Percentiles rank a stretch among this genome's conserved stretches.
phyloP scores from a whole-genome alignment of 1,140 invertebrate species.

The Cecropterus lyciades region DNA sequence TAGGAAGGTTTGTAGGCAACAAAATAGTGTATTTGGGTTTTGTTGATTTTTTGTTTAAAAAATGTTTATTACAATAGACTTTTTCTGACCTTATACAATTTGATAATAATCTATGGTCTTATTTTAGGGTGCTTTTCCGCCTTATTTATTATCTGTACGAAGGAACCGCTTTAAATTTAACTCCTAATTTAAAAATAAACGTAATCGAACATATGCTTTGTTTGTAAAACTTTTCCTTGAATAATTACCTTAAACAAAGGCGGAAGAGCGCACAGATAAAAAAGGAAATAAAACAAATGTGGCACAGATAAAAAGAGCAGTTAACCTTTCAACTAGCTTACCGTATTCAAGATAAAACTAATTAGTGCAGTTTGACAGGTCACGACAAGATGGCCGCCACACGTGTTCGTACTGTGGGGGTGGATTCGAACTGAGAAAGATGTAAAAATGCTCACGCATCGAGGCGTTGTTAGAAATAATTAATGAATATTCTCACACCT shows the following conservation, averaged over 20 bases:
- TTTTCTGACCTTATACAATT: no score
- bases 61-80: no score
- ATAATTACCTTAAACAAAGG: slow-evolving; percentile 5
- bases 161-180: no score
- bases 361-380: slow-evolving; percentile 42
- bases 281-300: slow-evolving; percentile 27
- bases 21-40: no score
- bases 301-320: slow-evolving; percentile 31
- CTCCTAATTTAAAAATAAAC: no score
- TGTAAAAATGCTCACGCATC: slow-evolving; percentile 26
- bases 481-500: slow-evolving; percentile 5
- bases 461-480: slow-evolving; percentile 17
- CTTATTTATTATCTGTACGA: no score
- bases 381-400: slow-evolving; percentile 36
- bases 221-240: neutral
- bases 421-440: slow-evolving; percentile 25
- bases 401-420: slow-evolving; percentile 36
- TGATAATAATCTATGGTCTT: no score
- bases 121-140: no score
- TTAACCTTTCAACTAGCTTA: slow-evolving; percentile 42
- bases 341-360: slow-evolving; percentile 38
- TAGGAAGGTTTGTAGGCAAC: no score
- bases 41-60: no score
- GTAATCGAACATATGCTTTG: no score
- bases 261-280: slow-evolving; percentile 22